Conservation (phyloP, 2,888 invertebrate species). For the Drosophila nigritarsus region DNA sequence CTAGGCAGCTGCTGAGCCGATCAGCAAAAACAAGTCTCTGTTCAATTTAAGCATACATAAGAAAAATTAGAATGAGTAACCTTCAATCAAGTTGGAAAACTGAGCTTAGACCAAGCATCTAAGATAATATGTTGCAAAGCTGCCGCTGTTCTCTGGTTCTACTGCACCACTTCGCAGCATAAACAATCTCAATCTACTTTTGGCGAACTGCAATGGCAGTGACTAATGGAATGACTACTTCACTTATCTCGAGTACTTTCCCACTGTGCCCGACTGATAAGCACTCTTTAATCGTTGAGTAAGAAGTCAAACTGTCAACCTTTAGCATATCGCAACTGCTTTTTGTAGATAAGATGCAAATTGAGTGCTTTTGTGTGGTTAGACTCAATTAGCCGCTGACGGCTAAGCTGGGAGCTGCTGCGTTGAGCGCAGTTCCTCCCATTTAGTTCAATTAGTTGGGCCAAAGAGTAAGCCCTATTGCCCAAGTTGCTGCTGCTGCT, state of each 20-base stretch:
- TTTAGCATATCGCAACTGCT: not conserved
- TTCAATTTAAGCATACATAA: not conserved
- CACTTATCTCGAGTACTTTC: not conserved
- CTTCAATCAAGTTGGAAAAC: not conserved
- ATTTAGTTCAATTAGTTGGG: constrained; percentile 64
- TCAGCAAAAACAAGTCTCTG: not conserved
- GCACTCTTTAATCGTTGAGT: not conserved
- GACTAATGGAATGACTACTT: not conserved
- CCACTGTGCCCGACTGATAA: constrained; percentile 2
- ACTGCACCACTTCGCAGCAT: not conserved
- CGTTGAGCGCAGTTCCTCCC: constrained; percentile 29
- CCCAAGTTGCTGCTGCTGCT: constrained; percentile 35
- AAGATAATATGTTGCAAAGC: not conserved
- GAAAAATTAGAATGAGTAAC: not conserved
- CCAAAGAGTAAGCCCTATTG: constrained; percentile 27
- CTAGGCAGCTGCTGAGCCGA: not conserved
- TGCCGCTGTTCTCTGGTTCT: not conserved
- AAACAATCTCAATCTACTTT: too few relatives aligned
- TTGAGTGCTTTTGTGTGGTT: constrained; percentile 43
- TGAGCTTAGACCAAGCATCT: not conserved
- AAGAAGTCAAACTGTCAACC: not conserved
- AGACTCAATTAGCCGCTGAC: constrained; percentile 46
- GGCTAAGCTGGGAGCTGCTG: constrained; percentile 13
- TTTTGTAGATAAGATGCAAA: constrained; percentile 38
- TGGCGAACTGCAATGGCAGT: too few relatives aligned